Evolutionary conservation across 2,113 vertebrate genomes (phyloP).

Genomic region (Natator depressus): DNA sequence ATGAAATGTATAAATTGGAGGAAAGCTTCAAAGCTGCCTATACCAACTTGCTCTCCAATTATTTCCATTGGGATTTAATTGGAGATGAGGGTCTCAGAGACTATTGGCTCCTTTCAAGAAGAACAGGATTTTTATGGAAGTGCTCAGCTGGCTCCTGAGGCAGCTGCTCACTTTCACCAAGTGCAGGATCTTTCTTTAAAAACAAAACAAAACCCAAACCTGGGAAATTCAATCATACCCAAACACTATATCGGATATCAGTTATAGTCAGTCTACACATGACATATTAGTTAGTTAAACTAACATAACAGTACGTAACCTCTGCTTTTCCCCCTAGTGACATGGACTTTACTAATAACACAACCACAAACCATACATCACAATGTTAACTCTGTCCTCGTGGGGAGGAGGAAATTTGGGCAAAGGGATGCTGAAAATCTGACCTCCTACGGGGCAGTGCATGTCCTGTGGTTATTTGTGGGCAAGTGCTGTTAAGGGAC

Average conservation of each 20-base stretch:
- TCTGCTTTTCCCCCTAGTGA: not conserved
- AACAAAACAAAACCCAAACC: not conserved
- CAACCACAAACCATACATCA: accelerated
- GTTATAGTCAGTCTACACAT: not conserved
- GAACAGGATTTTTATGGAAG: not conserved
- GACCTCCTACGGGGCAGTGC: not conserved
- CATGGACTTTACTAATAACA: accelerated
- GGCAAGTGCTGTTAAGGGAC: not conserved
- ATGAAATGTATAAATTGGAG: conserved; percentile 11
- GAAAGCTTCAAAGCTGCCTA: not conserved
- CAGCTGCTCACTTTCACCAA: not conserved
- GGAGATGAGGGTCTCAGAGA: not conserved
- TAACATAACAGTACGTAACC: not conserved
- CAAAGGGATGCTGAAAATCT: not conserved
- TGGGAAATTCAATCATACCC: not conserved
- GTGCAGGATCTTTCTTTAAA: not conserved
- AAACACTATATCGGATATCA: accelerated
- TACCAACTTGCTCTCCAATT: not conserved
- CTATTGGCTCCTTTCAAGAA: not conserved
- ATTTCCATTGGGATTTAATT: not conserved
- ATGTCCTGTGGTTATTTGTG: accelerated
- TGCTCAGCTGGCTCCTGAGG: not conserved
- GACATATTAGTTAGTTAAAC: not conserved
- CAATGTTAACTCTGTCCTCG: not conserved
- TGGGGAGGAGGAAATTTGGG: not conserved